A percentile compares a stretch with the other conserved stretches of the same genome.
Evolutionary conservation across 35 echinoderm and acorn worm genomes (phyloP).

Genomic region (Ophiothrix spiculata): DNA sequence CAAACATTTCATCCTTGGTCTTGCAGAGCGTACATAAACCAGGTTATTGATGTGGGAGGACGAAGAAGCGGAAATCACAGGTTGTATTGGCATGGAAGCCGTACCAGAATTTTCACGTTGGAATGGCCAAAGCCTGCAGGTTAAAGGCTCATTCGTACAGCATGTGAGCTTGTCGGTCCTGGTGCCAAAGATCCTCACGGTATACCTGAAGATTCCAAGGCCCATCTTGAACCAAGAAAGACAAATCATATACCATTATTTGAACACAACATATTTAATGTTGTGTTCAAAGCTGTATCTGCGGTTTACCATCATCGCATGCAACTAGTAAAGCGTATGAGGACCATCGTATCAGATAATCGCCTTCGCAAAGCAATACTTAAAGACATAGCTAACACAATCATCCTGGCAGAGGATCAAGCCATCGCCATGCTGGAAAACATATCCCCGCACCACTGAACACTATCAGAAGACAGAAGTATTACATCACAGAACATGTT

Average conservation of each 20-base stretch:
- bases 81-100: background rate
- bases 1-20: background rate
- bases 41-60: background rate
- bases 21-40: background rate
- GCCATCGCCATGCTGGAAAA: background rate
- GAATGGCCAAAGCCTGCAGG: background rate
- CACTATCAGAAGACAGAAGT: background rate
- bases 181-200: background rate
- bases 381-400: background rate
- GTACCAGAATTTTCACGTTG: background rate
- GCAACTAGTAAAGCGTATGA: background rate
- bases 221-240: background rate
- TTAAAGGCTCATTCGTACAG: background rate
- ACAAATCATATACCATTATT: background rate
- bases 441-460: background rate
- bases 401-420: background rate
- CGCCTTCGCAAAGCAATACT: background rate
- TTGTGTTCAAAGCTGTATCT: constrained; percentile 11
- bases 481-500: background rate
- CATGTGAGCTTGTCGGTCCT: background rate
- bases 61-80: background rate
- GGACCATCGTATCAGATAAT: background rate
- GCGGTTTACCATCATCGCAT: background rate
- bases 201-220: background rate
- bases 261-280: background rate